Conservation (phyloP, 2,888 invertebrate genomes). For the Amorpha juglandis region DNA sequence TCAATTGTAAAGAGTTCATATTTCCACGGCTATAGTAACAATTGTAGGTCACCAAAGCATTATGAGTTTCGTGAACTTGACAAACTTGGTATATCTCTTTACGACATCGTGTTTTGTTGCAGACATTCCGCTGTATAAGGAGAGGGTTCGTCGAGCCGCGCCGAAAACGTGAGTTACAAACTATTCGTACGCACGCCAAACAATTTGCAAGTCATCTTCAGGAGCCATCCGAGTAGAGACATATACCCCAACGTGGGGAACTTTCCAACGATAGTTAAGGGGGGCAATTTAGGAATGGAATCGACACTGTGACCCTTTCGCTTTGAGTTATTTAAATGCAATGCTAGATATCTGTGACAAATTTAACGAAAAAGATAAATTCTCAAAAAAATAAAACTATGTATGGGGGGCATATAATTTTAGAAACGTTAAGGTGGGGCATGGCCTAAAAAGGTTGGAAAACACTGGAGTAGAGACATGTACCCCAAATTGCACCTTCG, state of each 20-base stretch:
- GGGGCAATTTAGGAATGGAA: no score
- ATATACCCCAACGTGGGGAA: neutral
- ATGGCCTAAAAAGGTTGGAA: no score
- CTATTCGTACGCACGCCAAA: slow-evolving; percentile 5
- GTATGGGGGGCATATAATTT: no score
- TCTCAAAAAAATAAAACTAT: no score
- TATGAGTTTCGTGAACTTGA: slow-evolving; percentile 20
- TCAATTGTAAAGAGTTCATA: neutral
- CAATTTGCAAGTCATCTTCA: neutral
- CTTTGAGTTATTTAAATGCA: no score
- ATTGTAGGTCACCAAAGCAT: slow-evolving; percentile 8
- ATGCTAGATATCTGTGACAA: no score
- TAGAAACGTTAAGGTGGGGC: no score
- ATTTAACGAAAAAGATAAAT: no score
- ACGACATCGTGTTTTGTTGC: slow-evolving; percentile 27
- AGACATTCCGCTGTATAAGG: slow-evolving; percentile 25
- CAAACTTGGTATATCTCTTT: slow-evolving; percentile 19
- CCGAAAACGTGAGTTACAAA: slow-evolving; percentile 25
- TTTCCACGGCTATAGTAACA: neutral
- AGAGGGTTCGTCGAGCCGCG: slow-evolving; percentile 13
- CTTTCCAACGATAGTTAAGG: no score
- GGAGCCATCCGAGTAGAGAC: neutral
- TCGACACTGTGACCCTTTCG: no score
- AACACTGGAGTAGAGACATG: no score
- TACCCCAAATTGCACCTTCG: neutral